phyloP scores from a whole-genome alignment of 2,797 vertebrate species.

The Nasua narica region DNA sequence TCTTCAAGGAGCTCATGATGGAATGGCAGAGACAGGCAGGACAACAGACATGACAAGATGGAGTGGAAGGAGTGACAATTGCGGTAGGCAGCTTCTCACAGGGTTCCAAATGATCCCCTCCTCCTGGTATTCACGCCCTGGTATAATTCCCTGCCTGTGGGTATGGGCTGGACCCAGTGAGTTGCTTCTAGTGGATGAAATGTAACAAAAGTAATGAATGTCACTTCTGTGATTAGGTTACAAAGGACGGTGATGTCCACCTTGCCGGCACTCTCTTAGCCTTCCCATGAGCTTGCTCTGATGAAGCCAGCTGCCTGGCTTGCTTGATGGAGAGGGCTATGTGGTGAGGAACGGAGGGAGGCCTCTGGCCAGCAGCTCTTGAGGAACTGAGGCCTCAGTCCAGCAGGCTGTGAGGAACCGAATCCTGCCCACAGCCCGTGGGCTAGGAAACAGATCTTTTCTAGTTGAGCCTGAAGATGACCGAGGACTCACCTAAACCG shows the following conservation, averaged over 20 bases:
- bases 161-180: background rate
- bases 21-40: background rate
- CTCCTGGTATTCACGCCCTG: background rate
- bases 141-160: background rate
- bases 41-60: background rate
- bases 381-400: background rate
- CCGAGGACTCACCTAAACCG: background rate
- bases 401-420: background rate
- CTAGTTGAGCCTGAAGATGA: background rate
- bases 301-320: background rate
- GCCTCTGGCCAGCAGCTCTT: background rate
- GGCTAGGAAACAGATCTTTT: background rate
- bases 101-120: background rate
- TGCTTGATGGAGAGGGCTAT: background rate
- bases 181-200: background rate
- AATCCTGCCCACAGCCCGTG: background rate
- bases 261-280: background rate
- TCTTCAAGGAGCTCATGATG: background rate
- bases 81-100: background rate
- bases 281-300: background rate
- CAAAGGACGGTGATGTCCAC: background rate
- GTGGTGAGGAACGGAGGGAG: background rate
- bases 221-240: background rate
- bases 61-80: background rate
- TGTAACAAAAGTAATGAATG: background rate